Percentiles rank a stretch among this genome's conserved stretches.
These are phyloP conservation scores for Maccullochella peelii DNA, from an alignment of 2,113 vertebrate species.

Conservation along the genomic window DNA sequence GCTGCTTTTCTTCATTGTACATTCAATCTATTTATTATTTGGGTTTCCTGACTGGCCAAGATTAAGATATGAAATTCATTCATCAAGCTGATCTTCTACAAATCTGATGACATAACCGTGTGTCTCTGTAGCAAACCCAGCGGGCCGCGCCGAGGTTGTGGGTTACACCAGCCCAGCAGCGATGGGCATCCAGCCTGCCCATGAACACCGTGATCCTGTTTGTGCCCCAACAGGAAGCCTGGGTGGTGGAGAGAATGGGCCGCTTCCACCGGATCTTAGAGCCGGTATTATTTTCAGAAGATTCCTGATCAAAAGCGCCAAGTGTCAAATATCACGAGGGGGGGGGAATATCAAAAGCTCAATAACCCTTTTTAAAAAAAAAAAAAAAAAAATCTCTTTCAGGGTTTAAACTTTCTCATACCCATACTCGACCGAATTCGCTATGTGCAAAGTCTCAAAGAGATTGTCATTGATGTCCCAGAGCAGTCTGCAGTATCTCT, in stretches of 20 bases:
- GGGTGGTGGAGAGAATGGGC: conserved; percentile 99
- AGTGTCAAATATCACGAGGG: not conserved
- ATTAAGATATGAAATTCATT: no score
- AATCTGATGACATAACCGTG: not conserved
- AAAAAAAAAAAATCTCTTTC: no score
- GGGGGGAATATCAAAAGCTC: not conserved
- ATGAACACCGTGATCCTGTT: conserved; percentile 95
- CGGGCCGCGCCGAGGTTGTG: conserved; percentile 64
- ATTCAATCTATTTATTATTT: not conserved
- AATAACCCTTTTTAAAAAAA: not conserved
- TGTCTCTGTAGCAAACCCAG: conserved; percentile 71
- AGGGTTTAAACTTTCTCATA: conserved; percentile 97
- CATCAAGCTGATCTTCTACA: not conserved
- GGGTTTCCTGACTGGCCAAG: not conserved
- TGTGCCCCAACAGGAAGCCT: conserved; percentile 97
- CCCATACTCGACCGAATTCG: conserved; percentile 92
- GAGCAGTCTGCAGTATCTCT: conserved; percentile 95
- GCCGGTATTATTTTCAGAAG: conserved; percentile 82
- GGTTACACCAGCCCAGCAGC: conserved; percentile 78
- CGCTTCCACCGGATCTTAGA: conserved; percentile 94
- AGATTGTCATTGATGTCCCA: conserved; percentile 97
- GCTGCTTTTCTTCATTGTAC: not conserved
- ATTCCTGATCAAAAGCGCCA: not conserved
- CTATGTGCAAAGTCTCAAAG: conserved; percentile 97
- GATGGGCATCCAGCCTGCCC: conserved; percentile 89